Percentiles rank a stretch among this genome's conserved stretches.
Conservation (phyloP, 2,113 vertebrate genomes). For the Phyllopteryx taeniolatus region DNA sequence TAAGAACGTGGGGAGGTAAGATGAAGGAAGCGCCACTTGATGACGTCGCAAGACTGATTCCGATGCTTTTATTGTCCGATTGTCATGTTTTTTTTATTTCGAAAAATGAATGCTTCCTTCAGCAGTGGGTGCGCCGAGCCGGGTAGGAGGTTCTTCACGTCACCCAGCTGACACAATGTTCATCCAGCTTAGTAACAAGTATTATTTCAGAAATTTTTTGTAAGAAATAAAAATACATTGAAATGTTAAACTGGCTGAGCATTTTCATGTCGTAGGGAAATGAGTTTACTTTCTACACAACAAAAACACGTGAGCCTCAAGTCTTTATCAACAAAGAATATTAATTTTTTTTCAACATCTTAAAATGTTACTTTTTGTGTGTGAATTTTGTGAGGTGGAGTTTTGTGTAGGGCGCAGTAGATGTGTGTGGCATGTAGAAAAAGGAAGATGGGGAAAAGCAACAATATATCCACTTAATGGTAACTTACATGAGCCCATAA, state of each 20-base stretch:
- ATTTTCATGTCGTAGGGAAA: too few species aligned
- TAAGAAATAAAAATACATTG: neutral
- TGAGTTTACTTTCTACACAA: too few species aligned
- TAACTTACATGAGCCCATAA: too few species aligned
- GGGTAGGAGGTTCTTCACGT: neutral
- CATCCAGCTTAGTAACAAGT: neutral
- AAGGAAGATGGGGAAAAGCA: constrained; percentile 8
- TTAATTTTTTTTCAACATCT: constrained; percentile 49
- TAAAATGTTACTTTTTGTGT: constrained; percentile 24
- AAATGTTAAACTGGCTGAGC: too few species aligned
- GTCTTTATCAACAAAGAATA: constrained; percentile 51
- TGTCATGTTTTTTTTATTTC: neutral
- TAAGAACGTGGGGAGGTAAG: neutral
- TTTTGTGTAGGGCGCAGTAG: constrained; percentile 20
- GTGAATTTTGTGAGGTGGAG: constrained; percentile 25
- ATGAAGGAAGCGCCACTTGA: too few species aligned
- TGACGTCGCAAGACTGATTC: too few species aligned
- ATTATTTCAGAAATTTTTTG: neutral
- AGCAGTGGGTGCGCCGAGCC: neutral
- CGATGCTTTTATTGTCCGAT: neutral
- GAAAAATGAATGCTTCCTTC: neutral
- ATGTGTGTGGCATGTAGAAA: neutral
- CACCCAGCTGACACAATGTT: neutral
- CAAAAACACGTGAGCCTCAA: neutral
- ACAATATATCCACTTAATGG: constrained; percentile 15